These are phyloP conservation scores for Nebria salina DNA, from an alignment of 2,888 invertebrate species.

Conservation along the genomic window DNA sequence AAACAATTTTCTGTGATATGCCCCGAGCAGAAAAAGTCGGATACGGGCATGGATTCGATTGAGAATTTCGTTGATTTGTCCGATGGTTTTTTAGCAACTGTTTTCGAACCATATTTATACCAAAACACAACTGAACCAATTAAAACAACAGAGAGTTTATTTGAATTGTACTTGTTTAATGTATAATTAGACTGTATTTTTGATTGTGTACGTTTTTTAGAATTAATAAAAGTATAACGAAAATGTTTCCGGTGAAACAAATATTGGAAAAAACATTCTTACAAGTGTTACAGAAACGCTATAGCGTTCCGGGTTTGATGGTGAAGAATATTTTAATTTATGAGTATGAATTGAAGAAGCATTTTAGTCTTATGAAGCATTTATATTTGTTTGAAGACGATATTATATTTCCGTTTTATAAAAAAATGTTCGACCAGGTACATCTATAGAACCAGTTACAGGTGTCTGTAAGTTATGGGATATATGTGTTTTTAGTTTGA, in stretches of 20 bases:
- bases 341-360: conserved; percentile 57
- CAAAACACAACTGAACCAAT: conserved; percentile 47
- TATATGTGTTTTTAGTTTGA: conserved; percentile 21
- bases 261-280: conserved; percentile 56
- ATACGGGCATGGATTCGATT: conserved; percentile 56
- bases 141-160: not conserved
- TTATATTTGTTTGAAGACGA: conserved; percentile 59
- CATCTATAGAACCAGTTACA: conserved; percentile 8
- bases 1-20: conserved; percentile 53
- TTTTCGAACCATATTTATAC: conserved; percentile 61
- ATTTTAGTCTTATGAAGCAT: conserved; percentile 57
- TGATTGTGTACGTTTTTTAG: conserved; percentile 51
- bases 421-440: conserved; percentile 57
- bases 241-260: conserved; percentile 56
- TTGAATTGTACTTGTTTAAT: not conserved
- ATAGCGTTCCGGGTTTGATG: conserved; percentile 57
- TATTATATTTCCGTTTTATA: conserved; percentile 58
- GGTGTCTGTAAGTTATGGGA: not conserved
- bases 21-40: conserved; percentile 52
- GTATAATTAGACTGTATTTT: not conserved
- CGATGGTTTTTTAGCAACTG: conserved; percentile 62
- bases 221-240: conserved; percentile 54
- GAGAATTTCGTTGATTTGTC: conserved; percentile 57
- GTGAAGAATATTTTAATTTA: conserved; percentile 57
- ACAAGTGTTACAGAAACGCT: conserved; percentile 55